Conservation (phyloP, 2,888 invertebrate species). For the Poecilus cupreus region DNA sequence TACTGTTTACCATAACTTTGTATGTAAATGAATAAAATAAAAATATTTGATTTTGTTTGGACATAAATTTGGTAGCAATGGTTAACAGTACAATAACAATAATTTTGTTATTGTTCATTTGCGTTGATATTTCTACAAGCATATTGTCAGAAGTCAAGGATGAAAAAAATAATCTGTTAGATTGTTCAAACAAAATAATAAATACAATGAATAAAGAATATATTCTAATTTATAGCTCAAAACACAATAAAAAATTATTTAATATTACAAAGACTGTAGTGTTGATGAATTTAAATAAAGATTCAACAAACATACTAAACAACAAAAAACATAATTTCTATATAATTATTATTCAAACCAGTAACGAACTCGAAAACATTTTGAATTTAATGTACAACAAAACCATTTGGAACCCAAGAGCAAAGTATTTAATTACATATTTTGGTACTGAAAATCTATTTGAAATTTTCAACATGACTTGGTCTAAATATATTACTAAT, state of each 20-base stretch:
- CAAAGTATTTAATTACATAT: conserved; percentile 17
- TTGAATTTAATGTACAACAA: background rate
- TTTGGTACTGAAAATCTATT: conserved; percentile 3
- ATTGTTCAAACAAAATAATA: background rate
- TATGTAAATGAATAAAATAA: no score
- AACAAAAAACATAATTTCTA: conserved; percentile 11
- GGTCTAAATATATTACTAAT: conserved; percentile 35
- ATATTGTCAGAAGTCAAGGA: background rate
- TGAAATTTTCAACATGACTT: conserved; percentile 4
- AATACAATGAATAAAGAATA: background rate
- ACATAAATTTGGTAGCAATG: no score
- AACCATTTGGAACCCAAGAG: conserved; percentile 7
- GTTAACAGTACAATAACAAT: no score
- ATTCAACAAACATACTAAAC: background rate
- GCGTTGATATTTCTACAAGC: background rate
- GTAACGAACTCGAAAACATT: background rate
- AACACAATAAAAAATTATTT: background rate
- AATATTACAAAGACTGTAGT: background rate
- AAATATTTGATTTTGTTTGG: no score
- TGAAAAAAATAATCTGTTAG: background rate
- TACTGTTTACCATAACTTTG: no score
- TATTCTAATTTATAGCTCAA: background rate
- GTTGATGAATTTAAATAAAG: background rate
- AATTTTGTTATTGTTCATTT: background rate
- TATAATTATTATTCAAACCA: background rate